Evolutionary conservation across 1,140 invertebrate species (phyloP), one percentile per base, ranked within the genome.

Genomic region (Lepidurus apus): DNA sequence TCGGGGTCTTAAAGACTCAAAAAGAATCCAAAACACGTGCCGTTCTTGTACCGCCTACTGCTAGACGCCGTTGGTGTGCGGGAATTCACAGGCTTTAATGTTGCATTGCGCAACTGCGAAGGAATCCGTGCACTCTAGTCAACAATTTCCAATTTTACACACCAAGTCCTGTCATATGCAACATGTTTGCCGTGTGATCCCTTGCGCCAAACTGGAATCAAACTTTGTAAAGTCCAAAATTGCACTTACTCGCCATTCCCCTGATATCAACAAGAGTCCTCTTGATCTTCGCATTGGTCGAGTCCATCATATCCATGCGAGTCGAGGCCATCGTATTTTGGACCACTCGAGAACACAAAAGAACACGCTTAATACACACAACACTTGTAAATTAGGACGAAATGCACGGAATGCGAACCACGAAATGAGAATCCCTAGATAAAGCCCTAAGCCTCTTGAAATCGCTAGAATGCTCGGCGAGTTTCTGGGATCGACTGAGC

Each of bases 401-500:
- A 34, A 34, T 4, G 34, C 34, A 34, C 2, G 34, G 34, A 34
- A 34, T 34, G 34, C 34, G 34, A 34, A 34, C 34, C 34, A 34
- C 34, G 34, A 34, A 34, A 34, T 3, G 34, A 34, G 34, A 34
- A 34, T 34, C 34, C 34, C 34, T 34, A 4, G 13, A 65, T 65
- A 65, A 65, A 9, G 7, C 53, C 13, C 6, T 65, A 65, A 65
- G 53, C 53, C 53, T 7, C 21, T 65, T n/a, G 13, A 17, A 65
- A 65, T 65, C 17, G 53, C 53, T 65, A 65, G 53, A 65, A 65
- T 65, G 53, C 53, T 17, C 53, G 53, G 13, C 53, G 53, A 65
- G 53, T 65, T 65, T 65, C 53, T n/a, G 53, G 53, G 53, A 65
- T 65, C 53, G 53, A 65, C 53, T 65, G 53, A 65, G 53, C 53